Evolutionary conservation across 2,113 vertebrate species (phyloP).

Genomic region (Phalacrocorax carbo): DNA sequence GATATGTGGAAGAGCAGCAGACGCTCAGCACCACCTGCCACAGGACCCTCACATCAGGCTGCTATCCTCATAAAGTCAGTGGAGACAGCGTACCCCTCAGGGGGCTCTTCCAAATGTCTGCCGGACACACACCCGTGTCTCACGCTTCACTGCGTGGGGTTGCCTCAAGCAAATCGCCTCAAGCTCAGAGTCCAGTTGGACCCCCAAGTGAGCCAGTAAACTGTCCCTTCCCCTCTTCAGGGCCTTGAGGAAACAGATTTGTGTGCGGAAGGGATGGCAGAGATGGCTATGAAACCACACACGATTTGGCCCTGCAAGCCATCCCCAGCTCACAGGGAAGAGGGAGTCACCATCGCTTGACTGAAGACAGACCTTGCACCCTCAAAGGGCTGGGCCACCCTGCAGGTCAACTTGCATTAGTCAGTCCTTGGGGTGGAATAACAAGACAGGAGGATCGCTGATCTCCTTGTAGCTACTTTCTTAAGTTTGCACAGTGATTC

Average conservation of each 20-base stretch:
- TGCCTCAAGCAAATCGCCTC: background rate
- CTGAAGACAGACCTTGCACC: background rate
- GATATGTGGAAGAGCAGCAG: background rate
- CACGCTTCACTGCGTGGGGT: background rate
- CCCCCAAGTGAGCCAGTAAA: background rate
- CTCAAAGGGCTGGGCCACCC: background rate
- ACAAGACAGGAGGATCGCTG: background rate
- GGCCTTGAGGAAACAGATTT: background rate
- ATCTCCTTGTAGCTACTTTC: background rate
- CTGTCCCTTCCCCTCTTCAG: background rate
- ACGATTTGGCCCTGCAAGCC: fast-evolving
- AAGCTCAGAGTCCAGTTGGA: background rate
- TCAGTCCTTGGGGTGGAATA: background rate
- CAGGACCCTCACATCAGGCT: fast-evolving
- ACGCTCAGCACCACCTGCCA: background rate
- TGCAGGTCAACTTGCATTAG: background rate
- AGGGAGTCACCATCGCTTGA: fast-evolving
- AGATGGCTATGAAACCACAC: background rate
- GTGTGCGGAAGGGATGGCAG: background rate
- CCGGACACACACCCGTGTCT: fast-evolving
- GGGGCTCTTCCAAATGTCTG: background rate
- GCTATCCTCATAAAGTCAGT: background rate
- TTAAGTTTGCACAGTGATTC: background rate
- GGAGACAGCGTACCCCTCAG: background rate
- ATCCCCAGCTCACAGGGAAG: background rate